These are phyloP conservation scores for Rynchops niger DNA, from an alignment of 2,113 vertebrate genomes.

Conservation along the genomic window DNA sequence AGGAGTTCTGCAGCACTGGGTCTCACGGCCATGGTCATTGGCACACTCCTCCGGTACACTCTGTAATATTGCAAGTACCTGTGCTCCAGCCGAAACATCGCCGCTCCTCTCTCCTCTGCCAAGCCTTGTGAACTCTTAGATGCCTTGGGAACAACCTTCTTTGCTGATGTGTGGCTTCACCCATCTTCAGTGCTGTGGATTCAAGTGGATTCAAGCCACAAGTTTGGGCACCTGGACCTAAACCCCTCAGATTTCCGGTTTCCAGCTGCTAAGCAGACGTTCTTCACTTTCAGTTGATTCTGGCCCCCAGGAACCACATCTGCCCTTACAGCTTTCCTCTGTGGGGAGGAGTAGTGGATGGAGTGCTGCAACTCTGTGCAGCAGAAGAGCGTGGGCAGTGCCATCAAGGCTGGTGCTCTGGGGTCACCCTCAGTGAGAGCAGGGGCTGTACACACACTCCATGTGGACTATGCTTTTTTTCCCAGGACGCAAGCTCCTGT, in stretches of 20 bases:
- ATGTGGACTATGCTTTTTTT: not conserved
- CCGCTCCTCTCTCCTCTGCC: not conserved
- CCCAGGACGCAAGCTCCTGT: not conserved
- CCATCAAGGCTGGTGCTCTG: not conserved
- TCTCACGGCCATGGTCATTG: not conserved
- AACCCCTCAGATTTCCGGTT: not conserved
- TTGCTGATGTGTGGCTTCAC: not conserved
- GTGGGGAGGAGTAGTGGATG: not conserved
- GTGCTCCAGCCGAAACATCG: not conserved
- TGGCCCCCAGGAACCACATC: not conserved
- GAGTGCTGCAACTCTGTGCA: accelerated
- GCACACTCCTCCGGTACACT: not conserved
- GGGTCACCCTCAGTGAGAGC: not conserved
- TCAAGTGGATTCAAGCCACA: not conserved
- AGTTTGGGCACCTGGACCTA: not conserved
- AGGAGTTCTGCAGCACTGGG: not conserved
- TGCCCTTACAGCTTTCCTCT: not conserved
- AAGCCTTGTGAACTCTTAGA: not conserved
- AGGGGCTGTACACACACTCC: not conserved
- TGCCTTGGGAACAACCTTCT: not conserved
- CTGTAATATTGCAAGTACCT: not conserved
- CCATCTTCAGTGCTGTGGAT: not conserved
- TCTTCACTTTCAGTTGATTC: not conserved
- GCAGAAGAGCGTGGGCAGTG: not conserved
- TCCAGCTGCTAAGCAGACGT: not conserved